Evolutionary conservation across 1,140 invertebrate species (phyloP), one percentile per base, ranked within the genome.

Genomic region (Hirudo medicinalis): DNA sequence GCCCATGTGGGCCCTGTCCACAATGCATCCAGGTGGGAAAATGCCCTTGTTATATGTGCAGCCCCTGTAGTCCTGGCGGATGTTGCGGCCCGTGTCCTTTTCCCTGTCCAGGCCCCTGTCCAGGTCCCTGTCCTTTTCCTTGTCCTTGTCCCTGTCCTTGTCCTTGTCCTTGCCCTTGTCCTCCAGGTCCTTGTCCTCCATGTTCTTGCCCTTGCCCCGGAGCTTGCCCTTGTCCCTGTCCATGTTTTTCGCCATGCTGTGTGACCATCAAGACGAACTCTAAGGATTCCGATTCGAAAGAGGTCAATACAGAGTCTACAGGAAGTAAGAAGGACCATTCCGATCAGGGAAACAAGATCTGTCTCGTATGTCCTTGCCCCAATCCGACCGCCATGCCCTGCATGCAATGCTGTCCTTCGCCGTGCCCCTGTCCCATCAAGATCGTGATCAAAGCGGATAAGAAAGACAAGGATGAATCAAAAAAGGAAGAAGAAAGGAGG

Each of bases 101-200:
- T n/a, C 57, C 57, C 3, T 63, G 57, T n/a, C 13, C 57, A 20
- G 9, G 9, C 19, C 11, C 57, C 19, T 63, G 57, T 63, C 29
- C 29, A 22, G 0, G 57, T 11, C 57, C 57, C 1, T 8, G 57
- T 15, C 57, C 57, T 13, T 63, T 3, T 32, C 15, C 57, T 5
- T 63, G 6, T 20, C 13, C 57, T 15, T 63, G 57, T 63, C 57
- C 57, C 1, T 22, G 57, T 63, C 29, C 57, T 13, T 36, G 54
- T 9, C 57, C 57, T 22, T 63, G 57, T 32, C 19, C 57, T 11
- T 63, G 57, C 57, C 57, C 57, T 25, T 63, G 20, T 63, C 57
- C 57, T 25, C 11, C 57, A 1, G 9, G 57, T 63, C 19, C 57
- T 22, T 63, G 57, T 63, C 19, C 57, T 63, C 57, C 57, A 22